Evolutionary conservation across 2,797 vertebrate species (phyloP), one percentile per base, ranked within the genome.

Genomic region (Silurus lanzhouensis): DNA sequence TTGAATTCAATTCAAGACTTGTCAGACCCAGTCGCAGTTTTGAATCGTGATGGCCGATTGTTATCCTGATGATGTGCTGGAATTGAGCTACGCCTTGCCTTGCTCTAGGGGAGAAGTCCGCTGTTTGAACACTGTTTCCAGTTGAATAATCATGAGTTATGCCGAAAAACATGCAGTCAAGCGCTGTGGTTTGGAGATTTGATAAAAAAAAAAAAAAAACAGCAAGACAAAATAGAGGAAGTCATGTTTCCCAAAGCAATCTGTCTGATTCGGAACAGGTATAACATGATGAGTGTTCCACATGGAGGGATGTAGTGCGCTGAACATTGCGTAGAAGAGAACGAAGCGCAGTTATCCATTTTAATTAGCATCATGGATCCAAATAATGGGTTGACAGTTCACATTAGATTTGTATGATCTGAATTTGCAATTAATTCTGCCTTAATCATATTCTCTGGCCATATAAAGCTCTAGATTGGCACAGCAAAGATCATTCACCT

Each of bases 21-120:
- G 76, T 86, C 85, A 89, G 85, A 85, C 80, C 83, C 83, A 22
- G 61, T 48, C 48, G 58, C 75, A 86, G 87, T 87, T 89, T 84
- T 89, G 85, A 74, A 86, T 88, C 76, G 38, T 90, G 91, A 93
- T 92, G 57, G 71, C 15, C 46, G 22, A 72, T 48, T 93, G 89
- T 90, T 91, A 90, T 81, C 78, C 61, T 81, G 63, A 66, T 48
- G 14, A 48, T 27, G 61, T 66, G n/a, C 78, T 52, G 38, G 8
- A 91, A 93, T 92, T 87, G 91, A 89, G 90, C 92, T 82, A 48
- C 19, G 46, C 78, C 68, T 66, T 52, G 48, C 48, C 48, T 52
- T 46, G 48, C 58, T 31, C 88, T 88, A 2, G 38, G 58, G 13
- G 20, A 44, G 58, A 63, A 63, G 22, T 44, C 20, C 20, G 22